These are phyloP conservation scores for Meloidogyne chitwoodi DNA, from an alignment of 1,140 invertebrate species.

Conservation along the genomic window DNA sequence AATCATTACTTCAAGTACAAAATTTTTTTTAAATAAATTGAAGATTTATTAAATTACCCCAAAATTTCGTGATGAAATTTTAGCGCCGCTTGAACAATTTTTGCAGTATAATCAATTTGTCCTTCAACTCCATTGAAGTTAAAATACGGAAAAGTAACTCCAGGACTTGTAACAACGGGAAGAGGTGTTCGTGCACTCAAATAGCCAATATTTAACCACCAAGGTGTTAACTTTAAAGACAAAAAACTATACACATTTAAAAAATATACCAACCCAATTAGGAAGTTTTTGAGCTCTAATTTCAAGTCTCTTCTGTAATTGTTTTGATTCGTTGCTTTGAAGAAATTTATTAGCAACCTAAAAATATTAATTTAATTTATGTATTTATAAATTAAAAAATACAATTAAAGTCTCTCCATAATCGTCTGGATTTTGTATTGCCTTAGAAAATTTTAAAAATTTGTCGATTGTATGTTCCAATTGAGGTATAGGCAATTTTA, in stretches of 20 bases:
- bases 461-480: slow-evolving; percentile 38
- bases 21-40: slow-evolving; percentile 10
- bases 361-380: not conserved
- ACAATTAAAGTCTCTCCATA: slow-evolving; percentile 33
- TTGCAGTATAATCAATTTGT: slow-evolving; percentile 54
- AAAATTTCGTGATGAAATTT: slow-evolving; percentile 47
- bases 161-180: slow-evolving; percentile 53
- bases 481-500: slow-evolving; percentile 27
- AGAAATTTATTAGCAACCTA: slow-evolving; percentile 42
- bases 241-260: not conserved
- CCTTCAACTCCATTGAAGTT: slow-evolving; percentile 41
- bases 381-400: not conserved
- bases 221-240: slow-evolving; percentile 50
- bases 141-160: slow-evolving; percentile 51
- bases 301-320: slow-evolving; percentile 44
- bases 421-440: slow-evolving; percentile 26
- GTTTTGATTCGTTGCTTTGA: slow-evolving; percentile 31
- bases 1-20: slow-evolving; percentile 33
- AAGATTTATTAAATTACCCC: slow-evolving; percentile 26
- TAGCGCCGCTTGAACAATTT: slow-evolving; percentile 49
- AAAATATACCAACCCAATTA: slow-evolving; percentile 48
- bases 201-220: slow-evolving; percentile 57
- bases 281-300: slow-evolving; percentile 42
- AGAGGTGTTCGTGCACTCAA: slow-evolving; percentile 48
- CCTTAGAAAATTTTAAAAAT: slow-evolving; percentile 39